A percentile compares a stretch with the other conserved stretches of the same genome.
Conservation (phyloP, 2,113 vertebrate genomes). For the Salvelinus sp. region DNA sequence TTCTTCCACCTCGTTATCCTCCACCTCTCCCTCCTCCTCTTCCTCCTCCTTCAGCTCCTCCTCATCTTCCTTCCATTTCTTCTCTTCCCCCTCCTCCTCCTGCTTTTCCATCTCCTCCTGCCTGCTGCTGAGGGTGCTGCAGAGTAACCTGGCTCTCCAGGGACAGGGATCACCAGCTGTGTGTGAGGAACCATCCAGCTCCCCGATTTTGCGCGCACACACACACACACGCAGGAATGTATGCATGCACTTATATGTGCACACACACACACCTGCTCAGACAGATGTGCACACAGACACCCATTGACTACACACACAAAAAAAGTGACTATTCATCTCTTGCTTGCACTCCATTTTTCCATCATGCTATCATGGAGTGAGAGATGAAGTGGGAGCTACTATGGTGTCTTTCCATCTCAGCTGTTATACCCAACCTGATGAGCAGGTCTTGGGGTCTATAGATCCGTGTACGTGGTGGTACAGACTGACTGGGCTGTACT, state of each 20-base stretch:
- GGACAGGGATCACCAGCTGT: slow-evolving; percentile 61
- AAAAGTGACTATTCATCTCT: no score
- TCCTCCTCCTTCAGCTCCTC: slow-evolving; percentile 40
- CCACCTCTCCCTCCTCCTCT: slow-evolving; percentile 32
- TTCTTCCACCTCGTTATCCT: not conserved
- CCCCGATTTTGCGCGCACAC: not conserved
- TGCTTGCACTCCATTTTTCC: no score
- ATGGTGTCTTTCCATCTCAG: no score
- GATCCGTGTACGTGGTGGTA: no score
- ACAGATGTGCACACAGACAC: slow-evolving; percentile 1
- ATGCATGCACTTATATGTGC: not conserved
- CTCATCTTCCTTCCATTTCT: slow-evolving; percentile 30
- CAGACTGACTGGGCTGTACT: no score
- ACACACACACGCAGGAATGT: not conserved
- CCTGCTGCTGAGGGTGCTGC: slow-evolving; percentile 59
- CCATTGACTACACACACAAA: not conserved
- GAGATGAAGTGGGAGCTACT: slow-evolving; percentile 1
- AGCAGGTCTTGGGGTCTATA: no score
- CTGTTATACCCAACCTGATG: no score
- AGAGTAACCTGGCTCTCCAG: slow-evolving; percentile 61
- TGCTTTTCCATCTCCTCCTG: slow-evolving; percentile 56
- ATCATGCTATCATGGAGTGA: not conserved
- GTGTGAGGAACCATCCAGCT: slow-evolving; percentile 56
- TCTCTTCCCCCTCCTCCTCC: slow-evolving; percentile 39
- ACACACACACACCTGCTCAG: not conserved